phyloP scores from a whole-genome alignment of 2,797 vertebrate species.

The Rhinatrema bivittatum region DNA sequence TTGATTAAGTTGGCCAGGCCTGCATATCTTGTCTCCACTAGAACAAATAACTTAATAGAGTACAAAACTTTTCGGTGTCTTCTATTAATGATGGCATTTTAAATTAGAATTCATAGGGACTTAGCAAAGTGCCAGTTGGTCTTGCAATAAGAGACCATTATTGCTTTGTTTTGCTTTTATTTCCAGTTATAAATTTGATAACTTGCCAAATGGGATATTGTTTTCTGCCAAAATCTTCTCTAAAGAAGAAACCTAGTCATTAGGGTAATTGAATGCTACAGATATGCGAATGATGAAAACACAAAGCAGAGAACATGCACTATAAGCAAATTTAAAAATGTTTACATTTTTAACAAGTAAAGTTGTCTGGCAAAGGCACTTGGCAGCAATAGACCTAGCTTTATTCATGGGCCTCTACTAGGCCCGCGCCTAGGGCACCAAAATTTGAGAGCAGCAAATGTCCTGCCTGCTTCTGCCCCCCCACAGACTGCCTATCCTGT shows the following conservation, averaged over 20 bases:
- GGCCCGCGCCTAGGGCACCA: too few species aligned
- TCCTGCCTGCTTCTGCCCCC: too few species aligned
- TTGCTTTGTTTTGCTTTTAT: constrained; percentile 12
- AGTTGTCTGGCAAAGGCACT: too few species aligned
- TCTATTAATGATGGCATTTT: not conserved
- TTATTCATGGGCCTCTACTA: too few species aligned
- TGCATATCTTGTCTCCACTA: not conserved
- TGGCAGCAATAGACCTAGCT: too few species aligned
- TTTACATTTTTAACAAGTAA: constrained; percentile 4
- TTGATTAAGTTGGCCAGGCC: constrained; percentile 5
- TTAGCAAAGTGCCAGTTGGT: constrained; percentile 5
- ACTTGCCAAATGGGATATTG: not conserved
- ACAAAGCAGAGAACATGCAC: not conserved
- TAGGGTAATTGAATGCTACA: constrained; percentile 19
- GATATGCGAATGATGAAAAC: constrained; percentile 6
- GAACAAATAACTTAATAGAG: not conserved
- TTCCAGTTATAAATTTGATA: not conserved
- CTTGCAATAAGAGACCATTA: constrained; percentile 4
- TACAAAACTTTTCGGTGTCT: constrained; percentile 3
- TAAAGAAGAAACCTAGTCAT: not conserved
- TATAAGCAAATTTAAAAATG: not conserved
- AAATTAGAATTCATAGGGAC: not conserved
- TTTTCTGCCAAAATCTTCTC: constrained; percentile 7
- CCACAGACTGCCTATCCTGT: too few species aligned
- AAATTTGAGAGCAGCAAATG: too few species aligned